Evolutionary conservation across 2,113 vertebrate species (phyloP), one percentile per base, ranked within the genome.

Genomic region (Rhinichthys klamathensis): DNA sequence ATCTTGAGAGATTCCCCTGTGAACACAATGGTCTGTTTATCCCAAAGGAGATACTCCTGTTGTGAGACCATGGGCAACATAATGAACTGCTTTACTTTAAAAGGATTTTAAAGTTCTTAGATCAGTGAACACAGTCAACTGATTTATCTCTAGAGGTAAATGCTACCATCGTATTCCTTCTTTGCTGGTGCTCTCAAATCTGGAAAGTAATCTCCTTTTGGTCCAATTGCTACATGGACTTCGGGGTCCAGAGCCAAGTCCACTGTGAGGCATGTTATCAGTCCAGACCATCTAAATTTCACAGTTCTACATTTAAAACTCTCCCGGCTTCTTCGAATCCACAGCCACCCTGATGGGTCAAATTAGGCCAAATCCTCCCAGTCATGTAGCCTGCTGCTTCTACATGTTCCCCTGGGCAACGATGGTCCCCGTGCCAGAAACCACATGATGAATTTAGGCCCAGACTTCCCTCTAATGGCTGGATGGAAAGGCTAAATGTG

Each of bases 401-500:
- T 49, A 32, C 44, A 44, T 32, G 27, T 11, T 69, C 80, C 3
- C 25, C 8, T 67, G 41, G 38, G 25, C 79, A 49, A 51, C 15
- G 11, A 15, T 23, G 15, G 25, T 35, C 46, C 44, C 61, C 1
- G 10, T 82, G 63, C 44, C 80, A 82, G 7, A 82, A 69, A 69
- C 7, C 58, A 51, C 80, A 54, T 82, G 80, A 82, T 51, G 80
- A 82, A 82, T 82, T 69, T 54, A 54, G 44, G 21, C 10, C 80
- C 44, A 35, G 61, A 35, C 3, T 32, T 69, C 30, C 27, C 6
- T 82, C 63, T 82, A 82, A 82, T 82, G 61, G 80, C 18, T 54
- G 44, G 80, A 82, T 69, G 69, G 80, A 80, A 60, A 35, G 44
- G 61, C 25, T 82, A 51, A 82, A 82, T n/a, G 63, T 80, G 78